phyloP scores from a whole-genome alignment of 2,888 invertebrate genomes.

The Prosapia bicincta region DNA sequence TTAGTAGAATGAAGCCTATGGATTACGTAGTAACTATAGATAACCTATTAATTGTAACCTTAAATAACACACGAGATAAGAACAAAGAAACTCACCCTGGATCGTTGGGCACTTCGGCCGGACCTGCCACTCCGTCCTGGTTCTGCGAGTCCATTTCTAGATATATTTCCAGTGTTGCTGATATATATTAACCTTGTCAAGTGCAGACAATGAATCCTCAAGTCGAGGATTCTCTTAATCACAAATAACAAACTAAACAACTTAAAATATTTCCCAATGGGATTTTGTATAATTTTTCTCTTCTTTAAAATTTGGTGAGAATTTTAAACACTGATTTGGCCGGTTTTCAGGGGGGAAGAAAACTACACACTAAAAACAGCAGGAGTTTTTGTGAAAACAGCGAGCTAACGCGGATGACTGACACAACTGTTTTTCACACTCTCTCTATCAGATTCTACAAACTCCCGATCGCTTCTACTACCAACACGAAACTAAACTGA shows the following conservation, averaged over 20 bases:
- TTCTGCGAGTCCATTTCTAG: constrained; percentile 67
- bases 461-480: constrained; percentile 14
- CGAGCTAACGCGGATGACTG: constrained; percentile 25
- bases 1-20: no score
- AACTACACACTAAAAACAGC: constrained; percentile 37
- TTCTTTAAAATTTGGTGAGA: background rate
- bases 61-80: background rate
- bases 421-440: background rate
- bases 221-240: constrained; percentile 7
- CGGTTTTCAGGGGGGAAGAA: constrained; percentile 11
- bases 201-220: constrained; percentile 6
- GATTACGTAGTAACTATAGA: background rate
- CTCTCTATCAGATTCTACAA: constrained; percentile 13
- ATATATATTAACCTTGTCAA: background rate
- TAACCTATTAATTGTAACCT: constrained; percentile 29
- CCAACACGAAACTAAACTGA: constrained; percentile 30
- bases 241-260: constrained; percentile 12
- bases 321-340: background rate
- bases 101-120: constrained; percentile 87
- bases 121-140: constrained; percentile 73
- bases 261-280: background rate
- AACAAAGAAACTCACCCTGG: constrained; percentile 35
- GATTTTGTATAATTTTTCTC: background rate
- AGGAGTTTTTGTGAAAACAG: constrained; percentile 31
- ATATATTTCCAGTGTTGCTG: constrained; percentile 28